Evolutionary conservation across 2,888 invertebrate species (phyloP), one percentile per base, ranked within the genome.

Genomic region (Xestia sexstrigata): DNA sequence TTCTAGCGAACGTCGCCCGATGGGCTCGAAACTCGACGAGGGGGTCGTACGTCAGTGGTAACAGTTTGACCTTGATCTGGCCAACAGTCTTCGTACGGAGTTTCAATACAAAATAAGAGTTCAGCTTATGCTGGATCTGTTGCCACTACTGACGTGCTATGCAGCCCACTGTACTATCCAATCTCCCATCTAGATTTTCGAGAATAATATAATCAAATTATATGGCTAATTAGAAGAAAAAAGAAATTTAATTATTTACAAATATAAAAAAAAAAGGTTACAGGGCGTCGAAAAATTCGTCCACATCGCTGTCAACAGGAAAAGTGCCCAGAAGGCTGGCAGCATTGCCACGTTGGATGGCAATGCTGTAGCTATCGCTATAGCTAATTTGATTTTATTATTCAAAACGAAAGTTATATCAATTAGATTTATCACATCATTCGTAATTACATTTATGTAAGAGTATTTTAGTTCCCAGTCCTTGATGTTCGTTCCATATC

Each of bases 1-100:
- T 69, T 49, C 65, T 67, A 65, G 60, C 71, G 70, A 76, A 58
- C 76, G 66, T 70, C 71, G 66, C 60, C 71, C 62, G 35, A 42
- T 42, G 42, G 70, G 69, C 52, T 68, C 55, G 26, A 15, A 26
- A 72, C 30, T 74, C 26, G 62, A 63, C 30, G 39, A 72, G 60
- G 15, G 30, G 7, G 39, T 42, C n/a, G 42, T 42, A n/a, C n/a
- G 65, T 65, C n/a, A 1, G n/a, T 39, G 63, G 7, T 8, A 65
- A 42, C 7, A 13, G 23, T 13, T 23, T 13, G 13, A 42, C 23
- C 17, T 63, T 63, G n/a, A n/a, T 15, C n/a, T 63, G 13, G 39
- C 0, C 60, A 17, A 30, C 7, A 17, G 26, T 60, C 15, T 17
- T 30, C 2, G 8, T 30, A 17, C 17, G 15, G 17, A 8, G 17